A percentile compares a stretch with the other conserved stretches of the same genome.
These are phyloP conservation scores for Arrhamphus sclerolepis DNA, from an alignment of 2,797 vertebrate species.

Conservation along the genomic window DNA sequence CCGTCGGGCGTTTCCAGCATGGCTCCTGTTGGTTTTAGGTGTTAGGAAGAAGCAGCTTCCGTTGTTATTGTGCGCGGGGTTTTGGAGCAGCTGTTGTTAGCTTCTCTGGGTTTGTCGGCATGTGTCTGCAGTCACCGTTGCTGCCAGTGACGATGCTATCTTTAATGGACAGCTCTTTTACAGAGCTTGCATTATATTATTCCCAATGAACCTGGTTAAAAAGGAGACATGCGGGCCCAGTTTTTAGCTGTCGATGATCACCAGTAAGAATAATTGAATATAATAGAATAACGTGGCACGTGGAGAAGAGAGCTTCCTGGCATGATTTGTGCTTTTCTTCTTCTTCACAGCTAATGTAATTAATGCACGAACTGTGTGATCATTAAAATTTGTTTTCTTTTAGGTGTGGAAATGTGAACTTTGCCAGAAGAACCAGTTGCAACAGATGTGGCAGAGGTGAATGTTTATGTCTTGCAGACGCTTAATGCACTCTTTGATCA, in stretches of 20 bases:
- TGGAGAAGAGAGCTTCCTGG: not conserved
- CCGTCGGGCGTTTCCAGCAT: fast-evolving
- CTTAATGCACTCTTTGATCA: not conserved
- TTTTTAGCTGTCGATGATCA: too few relatives aligned
- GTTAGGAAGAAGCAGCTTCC: not conserved
- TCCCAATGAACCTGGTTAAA: conserved; percentile 3
- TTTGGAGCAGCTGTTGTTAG: conserved; percentile 24
- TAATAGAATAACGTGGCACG: too few relatives aligned
- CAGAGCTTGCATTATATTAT: conserved; percentile 24
- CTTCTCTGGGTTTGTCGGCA: not conserved
- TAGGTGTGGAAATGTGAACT: conserved; percentile 98
- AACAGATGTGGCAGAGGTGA: conserved; percentile 94
- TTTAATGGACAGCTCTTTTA: not conserved
- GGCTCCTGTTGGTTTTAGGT: fast-evolving
- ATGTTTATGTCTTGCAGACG: conserved; percentile 3
- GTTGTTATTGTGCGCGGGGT: not conserved
- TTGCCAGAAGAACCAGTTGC: conserved; percentile 96
- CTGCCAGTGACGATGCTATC: conserved; percentile 10
- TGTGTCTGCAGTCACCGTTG: not conserved
- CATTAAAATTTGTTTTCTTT: not conserved
- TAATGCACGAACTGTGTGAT: too few relatives aligned
- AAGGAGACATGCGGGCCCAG: not conserved
- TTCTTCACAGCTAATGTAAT: too few relatives aligned
- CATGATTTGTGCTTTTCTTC: too few relatives aligned
- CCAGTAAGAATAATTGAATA: too few relatives aligned